Evolutionary conservation across 2,888 invertebrate genomes (phyloP).

Genomic region (Philereme vetulata): DNA sequence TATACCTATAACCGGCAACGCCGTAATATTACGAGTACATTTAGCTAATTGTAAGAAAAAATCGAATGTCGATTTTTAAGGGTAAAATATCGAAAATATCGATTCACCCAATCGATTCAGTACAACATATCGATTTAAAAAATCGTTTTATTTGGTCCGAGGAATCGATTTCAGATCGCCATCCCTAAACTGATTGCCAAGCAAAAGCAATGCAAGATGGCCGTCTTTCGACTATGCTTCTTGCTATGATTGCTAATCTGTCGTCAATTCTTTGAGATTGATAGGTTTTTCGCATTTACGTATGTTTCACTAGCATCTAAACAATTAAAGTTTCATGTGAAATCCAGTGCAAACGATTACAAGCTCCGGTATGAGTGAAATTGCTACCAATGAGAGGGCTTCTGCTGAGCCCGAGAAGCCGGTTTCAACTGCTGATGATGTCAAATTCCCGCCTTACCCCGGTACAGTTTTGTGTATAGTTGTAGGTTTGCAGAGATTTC

Average conservation of each 20-base stretch:
- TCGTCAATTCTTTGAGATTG: slow-evolving; percentile 4
- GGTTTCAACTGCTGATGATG: slow-evolving; percentile 57
- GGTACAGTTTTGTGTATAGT: slow-evolving; percentile 46
- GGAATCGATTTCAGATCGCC: no score
- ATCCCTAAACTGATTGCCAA: no score
- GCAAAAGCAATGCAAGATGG: slow-evolving; percentile 58
- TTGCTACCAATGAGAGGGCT: slow-evolving; percentile 55
- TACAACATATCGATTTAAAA: no score
- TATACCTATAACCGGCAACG: no score
- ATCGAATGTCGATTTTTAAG: no score
- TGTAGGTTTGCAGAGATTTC: not conserved
- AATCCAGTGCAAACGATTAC: slow-evolving; percentile 2
- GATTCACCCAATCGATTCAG: no score
- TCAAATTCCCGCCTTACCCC: slow-evolving; percentile 75
- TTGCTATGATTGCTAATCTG: not conserved
- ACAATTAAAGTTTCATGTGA: slow-evolving; percentile 10
- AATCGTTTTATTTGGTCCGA: no score
- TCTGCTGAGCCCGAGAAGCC: slow-evolving; percentile 65
- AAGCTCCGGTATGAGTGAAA: slow-evolving; percentile 59
- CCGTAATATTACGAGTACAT: no score
- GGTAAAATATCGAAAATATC: no score
- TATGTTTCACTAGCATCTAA: slow-evolving; percentile 6
- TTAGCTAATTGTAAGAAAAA: no score
- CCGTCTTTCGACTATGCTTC: slow-evolving; percentile 36
- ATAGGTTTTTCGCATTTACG: not conserved